phyloP scores from a whole-genome alignment of 2,888 invertebrate genomes.

The Drosophila neonasuta region DNA sequence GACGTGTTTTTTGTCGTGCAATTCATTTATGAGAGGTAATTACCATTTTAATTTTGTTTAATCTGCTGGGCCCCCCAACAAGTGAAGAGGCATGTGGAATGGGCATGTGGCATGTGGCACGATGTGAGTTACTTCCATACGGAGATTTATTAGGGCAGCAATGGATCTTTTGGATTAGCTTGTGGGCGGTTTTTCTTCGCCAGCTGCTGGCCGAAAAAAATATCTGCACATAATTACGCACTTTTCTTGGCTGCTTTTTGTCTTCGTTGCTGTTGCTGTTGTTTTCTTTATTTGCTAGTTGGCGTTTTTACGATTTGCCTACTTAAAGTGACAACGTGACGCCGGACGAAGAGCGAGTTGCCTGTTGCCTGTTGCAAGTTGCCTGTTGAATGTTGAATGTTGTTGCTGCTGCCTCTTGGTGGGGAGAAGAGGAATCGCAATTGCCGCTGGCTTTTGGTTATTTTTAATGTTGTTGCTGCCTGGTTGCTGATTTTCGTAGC shows the following conservation, averaged over 20 bases:
- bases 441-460: slow-evolving; percentile 72
- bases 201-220: slow-evolving; percentile 50
- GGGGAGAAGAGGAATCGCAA: slow-evolving; percentile 36
- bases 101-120: slow-evolving; percentile 1
- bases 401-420: neutral
- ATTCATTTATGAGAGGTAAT: slow-evolving; percentile 52
- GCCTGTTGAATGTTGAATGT: neutral
- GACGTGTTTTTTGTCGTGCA: slow-evolving; percentile 21
- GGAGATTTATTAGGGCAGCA: slow-evolving; percentile 1
- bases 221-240: slow-evolving; percentile 70
- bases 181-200: slow-evolving; percentile 37
- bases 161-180: slow-evolving; percentile 53
- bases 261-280: no score
- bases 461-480: slow-evolving; percentile 53
- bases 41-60: slow-evolving; percentile 65
- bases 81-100: neutral
- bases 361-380: neutral
- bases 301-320: slow-evolving; percentile 70
- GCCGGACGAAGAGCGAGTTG: slow-evolving; percentile 37
- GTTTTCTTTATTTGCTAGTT: slow-evolving; percentile 20
- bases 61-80: slow-evolving; percentile 33
- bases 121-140: slow-evolving; percentile 11
- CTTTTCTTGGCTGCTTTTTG: slow-evolving; percentile 34
- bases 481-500: slow-evolving; percentile 52
- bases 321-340: slow-evolving; percentile 75